Evolutionary conservation across 2,888 invertebrate species (phyloP).

Genomic region (Mellilla xanthometata): DNA sequence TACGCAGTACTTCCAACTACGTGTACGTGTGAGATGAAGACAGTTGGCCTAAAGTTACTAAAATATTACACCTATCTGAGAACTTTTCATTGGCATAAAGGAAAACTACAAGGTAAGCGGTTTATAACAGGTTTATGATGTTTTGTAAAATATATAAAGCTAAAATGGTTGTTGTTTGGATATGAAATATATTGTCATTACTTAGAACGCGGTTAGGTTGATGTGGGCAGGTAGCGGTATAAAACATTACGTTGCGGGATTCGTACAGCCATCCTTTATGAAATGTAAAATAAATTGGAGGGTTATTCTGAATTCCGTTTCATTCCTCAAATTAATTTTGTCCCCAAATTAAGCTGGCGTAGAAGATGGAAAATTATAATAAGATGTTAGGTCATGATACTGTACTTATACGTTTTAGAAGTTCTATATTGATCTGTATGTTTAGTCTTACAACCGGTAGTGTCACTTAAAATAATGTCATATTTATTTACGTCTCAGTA

Average conservation of each 20-base stretch:
- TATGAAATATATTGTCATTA: constrained; percentile 19
- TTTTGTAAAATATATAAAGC: constrained; percentile 19
- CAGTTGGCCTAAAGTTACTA: constrained; percentile 6
- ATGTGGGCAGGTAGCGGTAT: constrained; percentile 25
- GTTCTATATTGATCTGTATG: too few species aligned
- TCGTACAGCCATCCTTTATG: constrained; percentile 15
- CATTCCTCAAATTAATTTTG: constrained; percentile 11
- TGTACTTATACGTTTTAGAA: too few species aligned
- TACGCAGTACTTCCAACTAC: constrained; percentile 30
- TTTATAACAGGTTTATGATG: constrained; percentile 10
- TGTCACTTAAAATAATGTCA: constrained; percentile 3
- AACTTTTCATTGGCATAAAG: constrained; percentile 19
- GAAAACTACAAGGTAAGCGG: constrained; percentile 17
- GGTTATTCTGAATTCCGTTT: constrained; percentile 16
- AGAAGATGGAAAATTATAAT: constrained; percentile 3
- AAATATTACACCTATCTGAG: not conserved
- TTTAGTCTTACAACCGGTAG: too few species aligned
- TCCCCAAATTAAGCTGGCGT: constrained; percentile 3
- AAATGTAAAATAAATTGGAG: constrained; percentile 24
- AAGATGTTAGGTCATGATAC: not conserved
- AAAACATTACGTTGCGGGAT: constrained; percentile 21
- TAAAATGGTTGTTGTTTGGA: constrained; percentile 10
- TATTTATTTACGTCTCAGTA: constrained; percentile 20
- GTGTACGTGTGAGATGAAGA: constrained; percentile 10
- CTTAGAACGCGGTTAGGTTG: constrained; percentile 20